phyloP scores from a whole-genome alignment of 2,888 invertebrate genomes.

The Smittia sp. region DNA sequence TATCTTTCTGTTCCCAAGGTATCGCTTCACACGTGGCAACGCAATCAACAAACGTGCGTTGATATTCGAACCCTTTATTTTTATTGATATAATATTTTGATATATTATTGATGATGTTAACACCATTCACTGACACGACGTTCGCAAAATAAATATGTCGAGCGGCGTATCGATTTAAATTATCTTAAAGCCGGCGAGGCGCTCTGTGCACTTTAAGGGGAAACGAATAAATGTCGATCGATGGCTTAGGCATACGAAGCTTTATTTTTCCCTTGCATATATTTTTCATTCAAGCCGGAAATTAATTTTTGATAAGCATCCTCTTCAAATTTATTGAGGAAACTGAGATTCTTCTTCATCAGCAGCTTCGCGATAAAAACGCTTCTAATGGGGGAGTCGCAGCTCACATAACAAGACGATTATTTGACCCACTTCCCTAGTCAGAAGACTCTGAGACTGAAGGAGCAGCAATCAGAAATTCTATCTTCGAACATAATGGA shows the following conservation, averaged over 20 bases:
- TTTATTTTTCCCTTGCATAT: neutral
- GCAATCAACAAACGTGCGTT: constrained; percentile 38
- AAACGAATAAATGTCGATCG: no score
- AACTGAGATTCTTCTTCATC: constrained; percentile 17
- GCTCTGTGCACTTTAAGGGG: no score
- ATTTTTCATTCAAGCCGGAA: constrained; percentile 22
- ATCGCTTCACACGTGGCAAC: constrained; percentile 20
- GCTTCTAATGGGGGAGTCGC: constrained; percentile 16
- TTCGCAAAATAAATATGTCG: no score
- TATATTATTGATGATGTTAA: constrained; percentile 26
- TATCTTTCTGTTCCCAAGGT: neutral
- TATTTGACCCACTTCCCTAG: constrained; percentile 31
- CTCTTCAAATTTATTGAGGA: constrained; percentile 10
- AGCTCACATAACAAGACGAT: constrained; percentile 15
- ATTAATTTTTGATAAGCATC: constrained; percentile 37
- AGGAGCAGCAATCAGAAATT: neutral
- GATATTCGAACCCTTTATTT: constrained; percentile 32
- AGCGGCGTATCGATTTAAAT: no score
- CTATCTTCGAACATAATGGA: constrained; percentile 3
- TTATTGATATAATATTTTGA: constrained; percentile 32
- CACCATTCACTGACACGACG: neutral
- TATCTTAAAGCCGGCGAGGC: no score
- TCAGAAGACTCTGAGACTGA: constrained; percentile 9
- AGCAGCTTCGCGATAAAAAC: constrained; percentile 11
- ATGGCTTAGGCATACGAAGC: no score